Base-by-base conservation (phyloP, 2,113 vertebrate species). In the Parus major region DNA sequence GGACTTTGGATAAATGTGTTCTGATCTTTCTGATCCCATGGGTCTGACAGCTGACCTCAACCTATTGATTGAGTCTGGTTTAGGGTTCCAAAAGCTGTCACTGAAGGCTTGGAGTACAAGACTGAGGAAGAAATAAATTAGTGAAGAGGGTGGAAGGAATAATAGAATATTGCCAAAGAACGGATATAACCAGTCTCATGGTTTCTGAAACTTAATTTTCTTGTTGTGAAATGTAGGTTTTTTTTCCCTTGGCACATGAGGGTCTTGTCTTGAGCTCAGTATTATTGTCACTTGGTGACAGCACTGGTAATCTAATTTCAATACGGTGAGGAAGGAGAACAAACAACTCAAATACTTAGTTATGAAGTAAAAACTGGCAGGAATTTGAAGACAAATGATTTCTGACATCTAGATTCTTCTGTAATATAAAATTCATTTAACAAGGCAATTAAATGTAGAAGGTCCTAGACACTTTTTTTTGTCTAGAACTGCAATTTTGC, bases 371-470 rank as follows among this genome's bases (percentile, higher is more conserved):
- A 96, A 91, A 59, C 60, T 46, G 39, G 24, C 73, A 69, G 61
- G 68, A 88, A 95, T 87, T 52, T 61, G 27, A 88, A 92, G 90
- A 75, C 23, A 94, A 85, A 89, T 91, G 18, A 28, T 76, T 78
- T 64, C 33, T 73, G 61, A 96, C 70, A 75, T 72, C 66, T 50
- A 79, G 49, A 28, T 25, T 91, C 8, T 84, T 83, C 29, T 50
- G 17, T 78, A 52, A 66, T 63, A 69, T 35, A 56, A 85, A 60
- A 83, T 81, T 68, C 9, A 13, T 88, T 39, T 68, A 59, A 69
- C 0, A 24, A 81, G 17, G 9, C 20, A 76, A 4, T 39, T 72
- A 65, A 29, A 27, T 36, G 25, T 44, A 21, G 29, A 28, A 86
- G 42, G 47, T 70, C 7, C 27, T 49, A 23, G 16, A 41, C 8